A percentile compares a stretch with the other conserved stretches of the same genome.
These are phyloP conservation scores for Regulus satrapa DNA, from an alignment of 2,113 vertebrate genomes.

Conservation along the genomic window DNA sequence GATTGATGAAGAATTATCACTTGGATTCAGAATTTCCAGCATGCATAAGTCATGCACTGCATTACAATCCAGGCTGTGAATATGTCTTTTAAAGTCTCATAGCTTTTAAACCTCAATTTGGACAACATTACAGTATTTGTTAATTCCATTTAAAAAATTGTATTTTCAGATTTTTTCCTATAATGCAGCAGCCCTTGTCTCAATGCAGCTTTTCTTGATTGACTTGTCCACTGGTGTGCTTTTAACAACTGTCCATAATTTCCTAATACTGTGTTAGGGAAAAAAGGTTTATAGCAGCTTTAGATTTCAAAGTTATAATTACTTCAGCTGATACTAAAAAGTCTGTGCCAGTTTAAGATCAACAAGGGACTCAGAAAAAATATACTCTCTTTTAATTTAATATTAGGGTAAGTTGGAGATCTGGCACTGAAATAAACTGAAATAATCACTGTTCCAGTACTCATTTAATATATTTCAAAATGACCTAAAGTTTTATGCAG, in stretches of 20 bases:
- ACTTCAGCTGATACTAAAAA: neutral
- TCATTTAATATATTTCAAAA: neutral
- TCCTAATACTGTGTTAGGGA: neutral
- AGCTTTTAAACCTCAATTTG: neutral
- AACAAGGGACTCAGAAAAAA: neutral
- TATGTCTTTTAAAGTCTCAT: neutral
- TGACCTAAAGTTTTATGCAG: neutral
- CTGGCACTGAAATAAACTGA: neutral
- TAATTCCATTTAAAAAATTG: neutral
- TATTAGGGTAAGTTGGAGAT: neutral
- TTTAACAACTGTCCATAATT: neutral
- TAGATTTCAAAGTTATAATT: neutral
- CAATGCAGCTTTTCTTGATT: neutral
- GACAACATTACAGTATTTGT: neutral
- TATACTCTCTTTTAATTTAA: neutral
- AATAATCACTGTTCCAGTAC: neutral
- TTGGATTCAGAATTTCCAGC: neutral
- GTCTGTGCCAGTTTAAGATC: neutral
- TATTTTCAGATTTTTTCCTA: neutral
- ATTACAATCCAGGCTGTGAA: neutral
- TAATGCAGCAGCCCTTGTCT: neutral
- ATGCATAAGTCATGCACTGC: neutral
- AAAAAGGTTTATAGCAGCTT: neutral
- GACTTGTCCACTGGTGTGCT: neutral
- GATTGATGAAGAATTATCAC: neutral